phyloP scores from a whole-genome alignment of 2,888 invertebrate species.

The Eudemis profundana region DNA sequence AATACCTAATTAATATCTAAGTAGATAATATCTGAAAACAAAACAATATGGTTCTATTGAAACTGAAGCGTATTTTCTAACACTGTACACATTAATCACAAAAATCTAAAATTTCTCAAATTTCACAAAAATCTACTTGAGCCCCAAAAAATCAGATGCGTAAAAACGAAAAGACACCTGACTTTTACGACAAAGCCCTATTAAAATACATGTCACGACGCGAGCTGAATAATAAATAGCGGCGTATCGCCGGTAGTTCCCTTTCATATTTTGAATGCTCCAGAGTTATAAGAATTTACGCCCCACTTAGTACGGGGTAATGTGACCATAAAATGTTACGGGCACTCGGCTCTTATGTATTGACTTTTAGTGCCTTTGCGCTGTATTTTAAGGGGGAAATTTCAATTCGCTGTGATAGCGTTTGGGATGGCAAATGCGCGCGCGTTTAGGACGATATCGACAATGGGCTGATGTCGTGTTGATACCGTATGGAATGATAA shows the following conservation, averaged over 20 bases:
- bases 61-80: too few relatives aligned
- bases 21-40: too few relatives aligned
- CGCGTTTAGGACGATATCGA: conserved; percentile 1
- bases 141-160: not conserved
- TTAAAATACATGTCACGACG: conserved; percentile 40
- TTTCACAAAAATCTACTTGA: not conserved
- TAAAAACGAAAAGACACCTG: conserved; percentile 11
- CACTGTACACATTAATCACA: too few relatives aligned
- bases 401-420: conserved; percentile 54
- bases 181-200: conserved; percentile 38
- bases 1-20: too few relatives aligned
- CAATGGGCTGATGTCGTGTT: not conserved
- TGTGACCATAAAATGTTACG: conserved; percentile 82
- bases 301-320: conserved; percentile 78
- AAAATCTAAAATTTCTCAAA: too few relatives aligned
- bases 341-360: conserved; percentile 80
- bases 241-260: conserved; percentile 39
- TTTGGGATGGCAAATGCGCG: not conserved
- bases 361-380: conserved; percentile 68
- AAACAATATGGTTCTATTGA: too few relatives aligned
- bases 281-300: conserved; percentile 85
- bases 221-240: conserved; percentile 42
- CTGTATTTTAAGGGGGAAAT: conserved; percentile 56
- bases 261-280: conserved; percentile 83
- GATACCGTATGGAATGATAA: not conserved